phyloP scores from a whole-genome alignment of 2,113 vertebrate genomes.

The Chaenocephalus aceratus region DNA sequence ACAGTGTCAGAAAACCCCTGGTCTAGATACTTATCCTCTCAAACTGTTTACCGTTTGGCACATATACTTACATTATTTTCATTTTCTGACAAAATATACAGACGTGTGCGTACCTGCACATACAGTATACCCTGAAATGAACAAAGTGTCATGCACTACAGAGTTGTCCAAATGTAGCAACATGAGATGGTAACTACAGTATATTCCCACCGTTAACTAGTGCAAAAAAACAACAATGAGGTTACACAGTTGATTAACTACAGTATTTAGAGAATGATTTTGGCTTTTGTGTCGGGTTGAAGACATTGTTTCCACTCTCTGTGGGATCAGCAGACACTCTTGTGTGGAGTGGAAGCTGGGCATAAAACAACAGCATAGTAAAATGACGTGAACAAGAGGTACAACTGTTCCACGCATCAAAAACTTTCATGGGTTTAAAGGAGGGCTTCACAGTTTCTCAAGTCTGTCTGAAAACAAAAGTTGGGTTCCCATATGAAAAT shows the following conservation, averaged over 20 bases:
- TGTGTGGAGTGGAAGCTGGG: constrained; percentile 28
- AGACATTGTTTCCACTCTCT: no score
- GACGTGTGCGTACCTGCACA: constrained; percentile 43
- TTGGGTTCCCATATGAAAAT: not conserved
- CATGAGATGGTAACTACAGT: constrained; percentile 83
- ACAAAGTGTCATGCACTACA: constrained; percentile 84
- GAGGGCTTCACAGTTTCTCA: not conserved
- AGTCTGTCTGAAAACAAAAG: not conserved
- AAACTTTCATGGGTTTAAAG: constrained; percentile 17
- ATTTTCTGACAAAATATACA: constrained; percentile 62
- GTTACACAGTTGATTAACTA: constrained; percentile 90
- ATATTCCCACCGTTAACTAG: constrained; percentile 86
- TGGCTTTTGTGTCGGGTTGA: constrained; percentile 67
- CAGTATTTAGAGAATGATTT: constrained; percentile 83
- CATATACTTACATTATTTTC: constrained; percentile 62
- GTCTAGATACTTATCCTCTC: constrained; percentile 37
- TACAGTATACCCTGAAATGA: constrained; percentile 76
- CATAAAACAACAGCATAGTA: constrained; percentile 30
- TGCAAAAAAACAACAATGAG: constrained; percentile 92
- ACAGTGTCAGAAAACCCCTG: constrained; percentile 32
- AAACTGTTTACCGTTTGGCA: constrained; percentile 77
- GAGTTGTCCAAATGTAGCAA: constrained; percentile 79
- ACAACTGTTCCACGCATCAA: not conserved
- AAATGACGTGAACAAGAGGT: constrained; percentile 9
- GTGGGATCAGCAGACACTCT: no score